Evolutionary conservation across 2,888 invertebrate genomes (phyloP).

Genomic region (Panorpa germanica): DNA sequence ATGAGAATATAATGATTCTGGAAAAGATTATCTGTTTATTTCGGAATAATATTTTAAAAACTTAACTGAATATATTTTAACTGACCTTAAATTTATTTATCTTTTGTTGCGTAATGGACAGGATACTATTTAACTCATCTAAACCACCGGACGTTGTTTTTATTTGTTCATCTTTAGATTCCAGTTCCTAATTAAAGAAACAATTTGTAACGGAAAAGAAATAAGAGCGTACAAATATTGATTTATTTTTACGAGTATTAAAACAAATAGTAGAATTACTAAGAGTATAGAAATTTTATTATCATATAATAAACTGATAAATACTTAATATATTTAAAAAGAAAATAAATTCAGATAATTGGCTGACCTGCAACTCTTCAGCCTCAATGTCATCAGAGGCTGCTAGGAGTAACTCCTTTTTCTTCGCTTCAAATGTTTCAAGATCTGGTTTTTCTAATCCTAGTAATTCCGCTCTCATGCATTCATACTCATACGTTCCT

Average conservation of each 20-base stretch:
- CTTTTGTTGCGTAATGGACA: constrained; percentile 69
- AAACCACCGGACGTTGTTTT: constrained; percentile 50
- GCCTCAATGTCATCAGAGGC: constrained; percentile 26
- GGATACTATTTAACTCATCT: constrained; percentile 59
- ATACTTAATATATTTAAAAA: background rate
- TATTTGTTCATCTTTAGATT: constrained; percentile 39
- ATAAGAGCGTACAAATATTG: constrained; percentile 8
- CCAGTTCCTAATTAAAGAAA: constrained; percentile 39
- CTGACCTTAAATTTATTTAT: constrained; percentile 65
- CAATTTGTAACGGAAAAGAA: constrained; percentile 21
- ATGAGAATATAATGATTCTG: background rate
- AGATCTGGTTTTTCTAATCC: constrained; percentile 48
- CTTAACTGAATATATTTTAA: constrained; percentile 10
- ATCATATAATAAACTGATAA: no score
- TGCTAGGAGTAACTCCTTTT: constrained; percentile 22
- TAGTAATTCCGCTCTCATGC: constrained; percentile 58
- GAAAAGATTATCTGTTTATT: constrained; percentile 1
- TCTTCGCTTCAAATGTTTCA: constrained; percentile 41
- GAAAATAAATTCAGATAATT: constrained; percentile 4
- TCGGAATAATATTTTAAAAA: background rate
- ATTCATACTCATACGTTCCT: constrained; percentile 55
- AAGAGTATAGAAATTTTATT: no score
- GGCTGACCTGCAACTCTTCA: constrained; percentile 24
- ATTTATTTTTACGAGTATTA: no score
- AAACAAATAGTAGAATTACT: no score